Conservation (phyloP, 2,888 invertebrate genomes). For the Tetragonula carbonaria region DNA sequence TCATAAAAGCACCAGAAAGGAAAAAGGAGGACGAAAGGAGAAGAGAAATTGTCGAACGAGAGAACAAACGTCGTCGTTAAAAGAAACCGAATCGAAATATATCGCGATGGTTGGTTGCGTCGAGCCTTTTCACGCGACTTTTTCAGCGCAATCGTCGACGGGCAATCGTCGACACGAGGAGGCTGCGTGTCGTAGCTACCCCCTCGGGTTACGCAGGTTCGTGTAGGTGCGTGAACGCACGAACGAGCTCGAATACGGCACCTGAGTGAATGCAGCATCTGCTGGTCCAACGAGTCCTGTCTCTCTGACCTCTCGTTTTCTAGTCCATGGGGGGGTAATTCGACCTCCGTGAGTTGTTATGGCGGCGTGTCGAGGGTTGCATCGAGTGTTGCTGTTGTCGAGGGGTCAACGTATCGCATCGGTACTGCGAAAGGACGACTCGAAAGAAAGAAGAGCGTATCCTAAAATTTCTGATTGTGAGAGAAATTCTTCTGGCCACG, state of each 20-base stretch:
- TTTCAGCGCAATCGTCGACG: slow-evolving; percentile 43
- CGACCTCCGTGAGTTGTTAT: slow-evolving; percentile 48
- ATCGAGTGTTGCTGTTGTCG: slow-evolving; percentile 22
- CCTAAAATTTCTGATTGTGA: neutral
- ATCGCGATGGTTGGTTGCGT: neutral
- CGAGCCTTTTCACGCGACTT: slow-evolving; percentile 17
- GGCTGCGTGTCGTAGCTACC: slow-evolving; percentile 30
- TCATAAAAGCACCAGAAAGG: neutral
- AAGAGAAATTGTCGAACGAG: neutral
- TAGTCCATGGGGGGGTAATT: slow-evolving; percentile 26
- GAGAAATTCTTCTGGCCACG: neutral
- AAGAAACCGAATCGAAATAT: neutral
- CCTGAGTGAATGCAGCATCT: slow-evolving; percentile 75
- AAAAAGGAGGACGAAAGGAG: neutral
- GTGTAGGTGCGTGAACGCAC: slow-evolving; percentile 59
- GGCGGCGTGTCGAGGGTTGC: slow-evolving; percentile 34
- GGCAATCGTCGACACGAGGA: slow-evolving; percentile 41
- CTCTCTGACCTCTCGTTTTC: slow-evolving; percentile 22
- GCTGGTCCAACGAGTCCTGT: slow-evolving; percentile 52
- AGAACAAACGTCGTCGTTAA: neutral
- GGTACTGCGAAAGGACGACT: slow-evolving; percentile 21
- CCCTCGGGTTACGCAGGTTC: slow-evolving; percentile 12
- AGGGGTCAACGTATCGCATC: slow-evolving; percentile 32
- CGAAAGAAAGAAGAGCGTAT: neutral
- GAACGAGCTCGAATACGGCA: slow-evolving; percentile 69